Base-by-base conservation (phyloP, 2,797 vertebrate genomes). In the Oryzias dopingdopingensis region DNA sequence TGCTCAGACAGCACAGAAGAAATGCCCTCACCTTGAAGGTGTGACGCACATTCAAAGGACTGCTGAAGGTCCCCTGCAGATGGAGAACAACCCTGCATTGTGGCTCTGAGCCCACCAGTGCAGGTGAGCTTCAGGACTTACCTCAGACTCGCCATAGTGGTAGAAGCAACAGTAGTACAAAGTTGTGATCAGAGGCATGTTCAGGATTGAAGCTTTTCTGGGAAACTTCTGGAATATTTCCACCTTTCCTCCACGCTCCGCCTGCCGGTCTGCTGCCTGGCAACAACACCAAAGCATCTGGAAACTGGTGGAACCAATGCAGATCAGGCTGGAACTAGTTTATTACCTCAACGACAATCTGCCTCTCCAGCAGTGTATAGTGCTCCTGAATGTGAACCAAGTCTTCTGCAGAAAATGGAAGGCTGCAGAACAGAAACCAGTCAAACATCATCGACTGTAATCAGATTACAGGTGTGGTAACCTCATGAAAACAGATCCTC, bases 141-240 rank as follows among this genome's bases (percentile, higher is more conserved):
- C 96, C 92, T 98, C 94, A 0, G 94, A 46, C 68, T 98, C 95
- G 0, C 68, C 75, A 72, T 97, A 96, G 84, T 99, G 97, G 86
- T 99, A 98, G 80, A 98, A 93, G 81, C 96, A 98, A 84, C 94
- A 94, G 82, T 98, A 98, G 86, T 96, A 98, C 6, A 99, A 89
- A 0, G 97, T 99, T 1, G 96, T 98, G 83, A 98, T 92, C 46
- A 98, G 86, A 0, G 97, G 96, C 95, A 95, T 96, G 84, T 96
- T 93, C 68, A 98, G 91, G 61, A 98, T 95, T 1, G 95, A 96
- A 4, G 97, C 95, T 81, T 93, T 95, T 50, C 96, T 90, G 47
- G 96, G 96, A 32, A 95, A 93, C 74, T 91, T 96, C 61, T 89
- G 93, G 86, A 99, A 98, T 52, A 96, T 83, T 26, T 96, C 94